A percentile compares a stretch with the other conserved stretches of the same genome.
phyloP scores from a whole-genome alignment of 2,113 vertebrate species.

The Tauraco erythrolophus region DNA sequence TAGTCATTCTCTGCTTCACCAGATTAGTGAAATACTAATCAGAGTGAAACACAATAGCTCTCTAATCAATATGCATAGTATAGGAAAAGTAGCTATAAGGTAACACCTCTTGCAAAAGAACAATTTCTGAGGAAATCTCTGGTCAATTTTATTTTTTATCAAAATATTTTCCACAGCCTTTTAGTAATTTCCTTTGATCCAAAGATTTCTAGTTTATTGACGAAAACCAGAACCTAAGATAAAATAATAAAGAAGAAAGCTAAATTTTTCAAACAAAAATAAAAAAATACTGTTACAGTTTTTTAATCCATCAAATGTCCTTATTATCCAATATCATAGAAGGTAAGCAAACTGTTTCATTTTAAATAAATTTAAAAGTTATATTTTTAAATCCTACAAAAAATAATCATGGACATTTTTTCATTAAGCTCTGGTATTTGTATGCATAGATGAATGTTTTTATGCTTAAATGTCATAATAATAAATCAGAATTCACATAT shows the following conservation, averaged over 20 bases:
- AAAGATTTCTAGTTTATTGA: neutral
- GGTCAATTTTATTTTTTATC: neutral
- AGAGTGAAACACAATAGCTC: neutral
- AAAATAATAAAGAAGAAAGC: neutral
- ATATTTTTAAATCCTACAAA: neutral
- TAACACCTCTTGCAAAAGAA: neutral
- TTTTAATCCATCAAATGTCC: neutral
- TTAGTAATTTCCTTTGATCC: neutral
- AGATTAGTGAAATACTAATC: constrained; percentile 37
- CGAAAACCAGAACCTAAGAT: neutral
- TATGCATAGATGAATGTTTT: neutral
- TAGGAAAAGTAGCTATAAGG: neutral
- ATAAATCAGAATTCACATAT: neutral
- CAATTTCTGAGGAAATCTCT: neutral
- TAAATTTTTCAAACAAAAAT: neutral
- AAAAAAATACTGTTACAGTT: neutral
- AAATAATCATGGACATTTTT: neutral
- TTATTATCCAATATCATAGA: neutral
- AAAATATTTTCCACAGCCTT: neutral
- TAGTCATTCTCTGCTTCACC: neutral
- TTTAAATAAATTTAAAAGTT: neutral
- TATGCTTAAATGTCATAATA: neutral
- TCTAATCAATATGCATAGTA: constrained; percentile 15
- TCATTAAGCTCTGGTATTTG: neutral
- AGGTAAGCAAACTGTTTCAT: neutral